A percentile compares a stretch with the other conserved stretches of the same genome.
Evolutionary conservation across 2,113 vertebrate species (phyloP).

Genomic region (Lamprologus tigripictilis): DNA sequence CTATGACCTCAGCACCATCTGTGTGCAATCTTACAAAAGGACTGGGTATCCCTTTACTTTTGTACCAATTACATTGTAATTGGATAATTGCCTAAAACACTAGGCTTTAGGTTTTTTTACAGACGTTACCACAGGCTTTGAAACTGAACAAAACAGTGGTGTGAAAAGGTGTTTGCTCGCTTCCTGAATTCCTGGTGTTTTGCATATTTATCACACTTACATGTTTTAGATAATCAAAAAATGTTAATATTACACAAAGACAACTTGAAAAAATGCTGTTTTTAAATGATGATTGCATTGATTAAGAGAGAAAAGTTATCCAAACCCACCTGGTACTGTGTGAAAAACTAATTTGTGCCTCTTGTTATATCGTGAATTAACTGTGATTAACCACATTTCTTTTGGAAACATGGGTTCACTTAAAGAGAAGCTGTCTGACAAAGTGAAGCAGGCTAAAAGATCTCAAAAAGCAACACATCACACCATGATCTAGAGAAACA

Average conservation of each 20-base stretch:
- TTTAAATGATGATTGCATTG: neutral
- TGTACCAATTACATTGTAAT: neutral
- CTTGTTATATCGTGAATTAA: neutral
- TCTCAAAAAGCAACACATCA: neutral
- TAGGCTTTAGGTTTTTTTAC: neutral
- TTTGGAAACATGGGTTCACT: neutral
- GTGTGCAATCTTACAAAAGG: neutral
- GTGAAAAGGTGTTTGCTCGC: neutral
- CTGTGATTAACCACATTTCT: neutral
- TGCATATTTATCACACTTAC: neutral
- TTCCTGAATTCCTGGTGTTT: neutral
- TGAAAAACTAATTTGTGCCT: rapidly evolving
- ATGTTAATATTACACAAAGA: neutral
- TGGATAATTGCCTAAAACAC: neutral
- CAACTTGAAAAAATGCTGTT: neutral
- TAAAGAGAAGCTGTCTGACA: neutral
- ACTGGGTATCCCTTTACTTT: neutral
- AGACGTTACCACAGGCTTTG: neutral
- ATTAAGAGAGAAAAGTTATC: neutral
- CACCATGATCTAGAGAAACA: neutral
- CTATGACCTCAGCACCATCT: neutral
- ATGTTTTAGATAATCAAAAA: neutral
- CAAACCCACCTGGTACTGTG: neutral
- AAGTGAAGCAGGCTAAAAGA: neutral
- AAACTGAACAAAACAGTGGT: neutral